Evolutionary conservation across 35 echinoderm and acorn worm species (phyloP).

Genomic region (Anneissia japonica): DNA sequence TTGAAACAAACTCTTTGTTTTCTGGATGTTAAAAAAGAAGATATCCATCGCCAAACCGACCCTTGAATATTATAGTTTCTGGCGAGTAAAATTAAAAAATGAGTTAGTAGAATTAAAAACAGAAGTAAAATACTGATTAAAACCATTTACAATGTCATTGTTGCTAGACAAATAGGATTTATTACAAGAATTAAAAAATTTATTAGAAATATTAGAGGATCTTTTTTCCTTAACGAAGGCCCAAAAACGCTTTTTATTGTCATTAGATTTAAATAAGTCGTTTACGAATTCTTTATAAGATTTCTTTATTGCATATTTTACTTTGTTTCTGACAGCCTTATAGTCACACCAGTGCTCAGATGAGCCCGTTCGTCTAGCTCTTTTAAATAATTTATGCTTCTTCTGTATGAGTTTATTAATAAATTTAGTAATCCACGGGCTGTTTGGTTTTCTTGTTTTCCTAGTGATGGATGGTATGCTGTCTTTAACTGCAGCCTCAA

Average conservation of each 20-base stretch:
- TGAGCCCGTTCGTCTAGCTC: not conserved
- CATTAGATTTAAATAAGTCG: not conserved
- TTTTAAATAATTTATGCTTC: not conserved
- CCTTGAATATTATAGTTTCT: not conserved
- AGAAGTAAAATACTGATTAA: not conserved
- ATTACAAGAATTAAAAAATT: not conserved
- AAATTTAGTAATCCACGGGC: not conserved
- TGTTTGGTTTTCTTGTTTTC: not conserved
- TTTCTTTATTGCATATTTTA: not conserved
- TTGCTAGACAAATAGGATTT: not conserved
- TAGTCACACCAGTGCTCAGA: not conserved
- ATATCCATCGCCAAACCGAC: not conserved
- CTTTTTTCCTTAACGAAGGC: not conserved
- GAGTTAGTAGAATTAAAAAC: not conserved
- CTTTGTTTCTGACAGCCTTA: not conserved
- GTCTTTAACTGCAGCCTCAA: constrained; percentile 24
- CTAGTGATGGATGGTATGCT: not conserved
- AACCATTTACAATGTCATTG: not conserved
- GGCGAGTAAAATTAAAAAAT: too few species aligned
- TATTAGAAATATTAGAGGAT: not conserved
- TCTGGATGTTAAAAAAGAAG: not conserved
- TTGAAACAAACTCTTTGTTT: not conserved
- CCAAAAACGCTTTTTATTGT: not conserved
- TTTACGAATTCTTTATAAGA: not conserved
- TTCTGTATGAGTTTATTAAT: not conserved